Conservation (phyloP, 2,888 invertebrate genomes). For the Acanthosepion esculentum region DNA sequence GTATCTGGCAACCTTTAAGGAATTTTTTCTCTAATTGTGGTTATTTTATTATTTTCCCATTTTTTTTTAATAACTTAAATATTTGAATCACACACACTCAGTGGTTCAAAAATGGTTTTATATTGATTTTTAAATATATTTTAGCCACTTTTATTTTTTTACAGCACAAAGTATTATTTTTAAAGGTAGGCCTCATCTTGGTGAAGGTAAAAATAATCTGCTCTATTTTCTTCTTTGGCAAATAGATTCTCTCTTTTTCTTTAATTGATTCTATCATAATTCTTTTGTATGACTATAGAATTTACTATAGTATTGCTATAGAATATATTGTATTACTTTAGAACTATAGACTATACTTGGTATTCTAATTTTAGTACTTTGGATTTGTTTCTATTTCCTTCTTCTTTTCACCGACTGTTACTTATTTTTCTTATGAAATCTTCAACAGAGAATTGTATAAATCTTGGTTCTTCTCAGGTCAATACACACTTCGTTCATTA, state of each 20-base stretch:
- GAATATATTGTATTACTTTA: background rate
- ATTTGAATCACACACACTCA: background rate
- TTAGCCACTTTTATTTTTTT: background rate
- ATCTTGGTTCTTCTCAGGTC: too few relatives aligned
- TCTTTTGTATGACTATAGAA: background rate
- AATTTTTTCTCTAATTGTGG: too few relatives aligned
- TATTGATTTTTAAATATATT: background rate
- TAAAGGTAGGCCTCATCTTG: slow-evolving; percentile 39
- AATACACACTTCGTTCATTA: too few relatives aligned
- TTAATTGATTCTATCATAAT: background rate
- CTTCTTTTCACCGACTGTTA: background rate
- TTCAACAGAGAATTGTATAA: too few relatives aligned
- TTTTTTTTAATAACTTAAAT: too few relatives aligned
- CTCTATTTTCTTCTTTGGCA: background rate
- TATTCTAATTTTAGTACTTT: background rate
- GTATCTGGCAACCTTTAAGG: too few relatives aligned
- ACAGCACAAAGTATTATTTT: background rate
- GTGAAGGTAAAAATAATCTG: slow-evolving; percentile 25
- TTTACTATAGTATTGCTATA: too few relatives aligned
- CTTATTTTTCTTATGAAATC: background rate
- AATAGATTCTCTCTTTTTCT: background rate
- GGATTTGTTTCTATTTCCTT: background rate
- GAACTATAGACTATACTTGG: background rate
- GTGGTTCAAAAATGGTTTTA: background rate
- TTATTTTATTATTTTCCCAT: too few relatives aligned